A percentile compares a stretch with the other conserved stretches of the same genome.
These are phyloP conservation scores for Trichonephila clavipes DNA, from an alignment of 1,140 invertebrate species.

Conservation along the genomic window DNA sequence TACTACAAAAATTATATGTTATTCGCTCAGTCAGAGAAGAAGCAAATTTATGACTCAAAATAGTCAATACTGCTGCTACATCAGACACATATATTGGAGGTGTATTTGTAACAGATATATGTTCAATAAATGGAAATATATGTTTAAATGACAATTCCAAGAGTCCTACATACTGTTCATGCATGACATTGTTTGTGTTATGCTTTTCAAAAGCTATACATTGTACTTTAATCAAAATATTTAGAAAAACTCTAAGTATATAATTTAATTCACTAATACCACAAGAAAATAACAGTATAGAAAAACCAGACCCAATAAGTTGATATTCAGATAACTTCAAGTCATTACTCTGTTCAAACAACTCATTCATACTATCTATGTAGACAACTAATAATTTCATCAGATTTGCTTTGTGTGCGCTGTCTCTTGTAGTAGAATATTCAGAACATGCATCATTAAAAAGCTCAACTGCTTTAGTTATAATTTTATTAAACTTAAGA, in stretches of 20 bases:
- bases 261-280: conserved; percentile 54
- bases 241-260: conserved; percentile 40
- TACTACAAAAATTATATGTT: not conserved
- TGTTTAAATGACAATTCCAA: conserved; percentile 42
- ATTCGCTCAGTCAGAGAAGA: not conserved
- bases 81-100: conserved; percentile 40
- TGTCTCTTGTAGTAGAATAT: conserved; percentile 39
- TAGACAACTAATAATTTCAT: conserved; percentile 70
- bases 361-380: conserved; percentile 44
- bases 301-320: conserved; percentile 45
- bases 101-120: conserved; percentile 43
- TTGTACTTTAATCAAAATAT: conserved; percentile 44
- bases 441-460: conserved; percentile 42
- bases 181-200: not conserved
- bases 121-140: conserved; percentile 48
- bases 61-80: conserved; percentile 33
- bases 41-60: conserved; percentile 6
- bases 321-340: conserved; percentile 50
- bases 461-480: not conserved
- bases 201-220: not conserved
- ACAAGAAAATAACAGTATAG: conserved; percentile 9
- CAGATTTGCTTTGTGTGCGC: conserved; percentile 27
- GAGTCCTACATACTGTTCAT: not conserved
- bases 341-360: conserved; percentile 43
- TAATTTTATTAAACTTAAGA: not conserved